Evolutionary conservation across 1,140 invertebrate genomes (phyloP).

Genomic region (Arion vulgaris): DNA sequence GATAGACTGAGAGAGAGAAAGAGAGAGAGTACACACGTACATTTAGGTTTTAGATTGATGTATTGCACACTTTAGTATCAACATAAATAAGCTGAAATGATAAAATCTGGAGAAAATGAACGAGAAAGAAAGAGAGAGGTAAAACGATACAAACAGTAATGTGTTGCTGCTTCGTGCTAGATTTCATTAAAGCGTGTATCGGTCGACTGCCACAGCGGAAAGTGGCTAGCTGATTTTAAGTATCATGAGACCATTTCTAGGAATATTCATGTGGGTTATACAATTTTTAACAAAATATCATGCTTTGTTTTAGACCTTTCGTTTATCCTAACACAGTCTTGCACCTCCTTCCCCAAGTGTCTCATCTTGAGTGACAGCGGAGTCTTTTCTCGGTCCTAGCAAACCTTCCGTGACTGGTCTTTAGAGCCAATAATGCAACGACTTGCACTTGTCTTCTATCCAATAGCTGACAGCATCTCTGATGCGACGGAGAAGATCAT

Average conservation of each 20-base stretch:
- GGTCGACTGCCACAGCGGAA: background rate
- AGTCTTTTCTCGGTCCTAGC: constrained; percentile 1
- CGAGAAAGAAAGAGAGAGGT: too few species aligned
- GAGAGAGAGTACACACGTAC: too few species aligned
- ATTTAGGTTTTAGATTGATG: too few species aligned
- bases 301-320: background rate
- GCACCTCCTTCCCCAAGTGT: background rate
- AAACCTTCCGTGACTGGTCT: constrained; percentile 11
- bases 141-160: too few species aligned
- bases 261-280: background rate
- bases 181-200: background rate
- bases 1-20: too few species aligned
- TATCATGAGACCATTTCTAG: background rate
- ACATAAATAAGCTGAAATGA: too few species aligned
- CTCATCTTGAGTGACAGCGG: background rate
- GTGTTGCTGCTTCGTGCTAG: too few species aligned
- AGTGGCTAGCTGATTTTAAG: background rate
- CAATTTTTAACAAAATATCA: too few species aligned
- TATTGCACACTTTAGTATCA: too few species aligned
- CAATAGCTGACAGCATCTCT: constrained; percentile 31
- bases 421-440: constrained; percentile 11
- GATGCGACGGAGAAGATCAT: constrained; percentile 27
- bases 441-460: constrained; percentile 11
- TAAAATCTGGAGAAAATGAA: too few species aligned
- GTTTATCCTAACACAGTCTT: background rate